phyloP scores from a whole-genome alignment of 2,797 vertebrate species.

The Sebastes reedi region DNA sequence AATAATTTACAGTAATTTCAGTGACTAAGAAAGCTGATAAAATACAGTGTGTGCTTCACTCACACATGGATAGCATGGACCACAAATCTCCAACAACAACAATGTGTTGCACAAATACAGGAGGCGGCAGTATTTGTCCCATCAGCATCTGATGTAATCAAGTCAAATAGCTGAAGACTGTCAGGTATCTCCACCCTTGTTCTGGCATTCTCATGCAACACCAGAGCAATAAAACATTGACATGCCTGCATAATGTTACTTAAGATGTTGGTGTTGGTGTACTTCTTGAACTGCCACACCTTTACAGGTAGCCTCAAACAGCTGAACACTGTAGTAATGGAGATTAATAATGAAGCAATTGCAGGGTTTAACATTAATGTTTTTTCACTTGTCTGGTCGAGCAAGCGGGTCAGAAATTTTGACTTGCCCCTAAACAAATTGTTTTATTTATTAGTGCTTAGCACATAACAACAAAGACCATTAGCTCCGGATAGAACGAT shows the following conservation, averaged over 20 bases:
- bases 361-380: no score
- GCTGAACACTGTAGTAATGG: background rate
- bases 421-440: no score
- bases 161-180: background rate
- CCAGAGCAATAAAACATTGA: slow-evolving; percentile 6
- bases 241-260: background rate
- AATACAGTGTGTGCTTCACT: background rate
- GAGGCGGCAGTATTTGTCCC: background rate
- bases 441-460: no score
- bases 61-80: background rate
- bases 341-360: background rate
- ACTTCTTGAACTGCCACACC: background rate
- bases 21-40: background rate
- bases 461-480: no score
- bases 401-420: no score
- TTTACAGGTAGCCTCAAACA: background rate
- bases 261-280: background rate
- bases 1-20: background rate
- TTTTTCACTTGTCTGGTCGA: no score
- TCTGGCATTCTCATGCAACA: slow-evolving; percentile 28
- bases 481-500: no score
- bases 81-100: background rate
- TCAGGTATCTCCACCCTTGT: slow-evolving; percentile 23
- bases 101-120: background rate
- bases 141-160: slow-evolving; percentile 3